Evolutionary conservation across 1,140 invertebrate genomes (phyloP).

Genomic region (Bombus breviceps): DNA sequence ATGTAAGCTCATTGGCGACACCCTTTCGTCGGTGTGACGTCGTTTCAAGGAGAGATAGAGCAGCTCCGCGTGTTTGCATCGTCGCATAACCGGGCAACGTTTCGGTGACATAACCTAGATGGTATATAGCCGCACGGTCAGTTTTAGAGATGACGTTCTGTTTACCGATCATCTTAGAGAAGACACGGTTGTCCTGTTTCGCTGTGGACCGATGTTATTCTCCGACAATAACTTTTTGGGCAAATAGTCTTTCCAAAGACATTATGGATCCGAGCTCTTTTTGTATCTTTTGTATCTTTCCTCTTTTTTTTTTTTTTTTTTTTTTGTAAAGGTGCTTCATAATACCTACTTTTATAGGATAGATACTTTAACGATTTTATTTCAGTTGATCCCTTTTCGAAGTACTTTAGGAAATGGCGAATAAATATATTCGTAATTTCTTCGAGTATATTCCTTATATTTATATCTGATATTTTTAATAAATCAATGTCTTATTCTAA

Average conservation of each 20-base stretch:
- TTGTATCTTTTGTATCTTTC: too few relatives aligned
- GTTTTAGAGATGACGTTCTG: conserved; percentile 1
- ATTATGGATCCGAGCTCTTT: too few relatives aligned
- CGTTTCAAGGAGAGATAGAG: conserved; percentile 9
- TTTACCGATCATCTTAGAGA: conserved; percentile 13
- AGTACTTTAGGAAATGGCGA: too few relatives aligned
- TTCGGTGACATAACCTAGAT: conserved; percentile 11
- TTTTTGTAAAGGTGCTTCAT: not conserved
- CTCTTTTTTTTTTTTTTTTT: not conserved
- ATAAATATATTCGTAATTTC: too few relatives aligned
- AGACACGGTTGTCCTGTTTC: not conserved
- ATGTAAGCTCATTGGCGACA: conserved; percentile 12
- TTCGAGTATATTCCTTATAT: too few relatives aligned
- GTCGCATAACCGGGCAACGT: not conserved
- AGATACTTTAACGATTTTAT: too few relatives aligned
- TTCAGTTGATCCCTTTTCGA: too few relatives aligned
- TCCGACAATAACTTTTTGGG: not conserved
- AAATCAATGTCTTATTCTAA: too few relatives aligned
- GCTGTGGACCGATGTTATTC: not conserved
- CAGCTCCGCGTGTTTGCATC: conserved; percentile 4
- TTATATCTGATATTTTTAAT: too few relatives aligned
- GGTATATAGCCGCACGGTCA: not conserved
- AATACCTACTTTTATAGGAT: too few relatives aligned
- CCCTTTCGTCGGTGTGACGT: not conserved
- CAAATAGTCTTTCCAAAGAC: not conserved